Evolutionary conservation across 2,797 vertebrate genomes (phyloP).

Genomic region (Dipus sagitta): DNA sequence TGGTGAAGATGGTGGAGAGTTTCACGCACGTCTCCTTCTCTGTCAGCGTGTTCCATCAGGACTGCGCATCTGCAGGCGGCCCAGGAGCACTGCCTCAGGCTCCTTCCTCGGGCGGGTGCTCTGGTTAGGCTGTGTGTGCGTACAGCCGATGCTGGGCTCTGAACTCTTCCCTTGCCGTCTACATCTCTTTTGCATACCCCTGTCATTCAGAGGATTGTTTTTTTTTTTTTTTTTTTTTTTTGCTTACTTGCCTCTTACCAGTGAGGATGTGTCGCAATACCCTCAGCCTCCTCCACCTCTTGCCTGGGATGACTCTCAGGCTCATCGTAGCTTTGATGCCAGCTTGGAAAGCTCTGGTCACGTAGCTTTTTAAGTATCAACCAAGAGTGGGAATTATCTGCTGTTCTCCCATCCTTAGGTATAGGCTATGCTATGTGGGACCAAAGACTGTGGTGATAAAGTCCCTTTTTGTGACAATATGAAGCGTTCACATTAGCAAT

Average conservation of each 20-base stretch:
- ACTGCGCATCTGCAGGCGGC: too few species aligned
- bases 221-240: too few species aligned
- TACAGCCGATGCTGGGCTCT: too few species aligned
- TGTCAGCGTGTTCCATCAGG: too few species aligned
- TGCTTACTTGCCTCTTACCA: too few species aligned
- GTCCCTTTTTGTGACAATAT: background rate
- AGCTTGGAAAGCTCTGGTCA: background rate
- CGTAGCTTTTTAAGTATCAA: background rate
- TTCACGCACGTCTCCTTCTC: background rate
- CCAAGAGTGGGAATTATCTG: background rate
- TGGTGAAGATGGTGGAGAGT: background rate
- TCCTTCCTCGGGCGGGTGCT: rapidly evolving
- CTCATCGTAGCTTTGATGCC: background rate
- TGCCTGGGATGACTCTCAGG: background rate
- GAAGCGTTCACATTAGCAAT: too few species aligned
- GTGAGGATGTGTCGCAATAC: too few species aligned
- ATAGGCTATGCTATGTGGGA: background rate
- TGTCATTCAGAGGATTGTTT: too few species aligned
- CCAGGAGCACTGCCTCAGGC: too few species aligned
- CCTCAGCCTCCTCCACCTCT: background rate
- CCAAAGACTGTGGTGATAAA: background rate
- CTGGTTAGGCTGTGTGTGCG: too few species aligned
- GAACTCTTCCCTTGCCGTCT: too few species aligned
- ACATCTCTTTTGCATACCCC: background rate
- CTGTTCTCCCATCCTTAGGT: background rate